Conservation (phyloP, 1,140 invertebrate genomes). For the Procambarus clarkii region DNA sequence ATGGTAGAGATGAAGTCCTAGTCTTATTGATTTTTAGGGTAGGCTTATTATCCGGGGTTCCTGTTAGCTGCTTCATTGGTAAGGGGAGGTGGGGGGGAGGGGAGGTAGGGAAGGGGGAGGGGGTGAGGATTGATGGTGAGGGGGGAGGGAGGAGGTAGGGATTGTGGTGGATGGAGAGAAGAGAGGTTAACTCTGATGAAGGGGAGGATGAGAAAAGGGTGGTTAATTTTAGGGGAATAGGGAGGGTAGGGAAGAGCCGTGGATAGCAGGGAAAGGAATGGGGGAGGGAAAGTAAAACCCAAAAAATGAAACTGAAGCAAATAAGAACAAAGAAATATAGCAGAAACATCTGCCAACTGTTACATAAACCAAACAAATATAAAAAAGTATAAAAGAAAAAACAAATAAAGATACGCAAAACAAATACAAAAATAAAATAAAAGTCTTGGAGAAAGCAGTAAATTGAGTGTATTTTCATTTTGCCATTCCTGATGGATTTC, state of each 20-base stretch:
- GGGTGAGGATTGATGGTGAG: no score
- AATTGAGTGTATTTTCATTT: no score
- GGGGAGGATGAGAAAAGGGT: neutral
- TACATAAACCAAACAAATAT: neutral
- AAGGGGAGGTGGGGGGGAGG: neutral
- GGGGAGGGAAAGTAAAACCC: neutral
- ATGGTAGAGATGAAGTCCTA: constrained; percentile 54
- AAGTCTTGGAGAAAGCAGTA: no score
- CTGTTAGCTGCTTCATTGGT: constrained; percentile 39
- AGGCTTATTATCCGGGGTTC: constrained; percentile 35
- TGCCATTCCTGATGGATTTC: no score
- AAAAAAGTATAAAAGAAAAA: no score
- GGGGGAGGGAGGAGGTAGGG: no score
- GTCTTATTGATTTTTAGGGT: constrained; percentile 39
- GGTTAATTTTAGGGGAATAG: no score
- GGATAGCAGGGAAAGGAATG: neutral
- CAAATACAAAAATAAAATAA: no score
- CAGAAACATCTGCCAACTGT: no score
- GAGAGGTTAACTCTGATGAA: neutral
- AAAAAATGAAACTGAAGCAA: neutral
- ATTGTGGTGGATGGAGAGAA: neutral
- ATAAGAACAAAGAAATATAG: neutral
- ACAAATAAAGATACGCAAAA: no score
- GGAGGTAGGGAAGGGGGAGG: no score
- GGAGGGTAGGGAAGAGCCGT: no score